Evolutionary conservation across 1,140 invertebrate genomes (phyloP).

Genomic region (Drosophila athabasca): DNA sequence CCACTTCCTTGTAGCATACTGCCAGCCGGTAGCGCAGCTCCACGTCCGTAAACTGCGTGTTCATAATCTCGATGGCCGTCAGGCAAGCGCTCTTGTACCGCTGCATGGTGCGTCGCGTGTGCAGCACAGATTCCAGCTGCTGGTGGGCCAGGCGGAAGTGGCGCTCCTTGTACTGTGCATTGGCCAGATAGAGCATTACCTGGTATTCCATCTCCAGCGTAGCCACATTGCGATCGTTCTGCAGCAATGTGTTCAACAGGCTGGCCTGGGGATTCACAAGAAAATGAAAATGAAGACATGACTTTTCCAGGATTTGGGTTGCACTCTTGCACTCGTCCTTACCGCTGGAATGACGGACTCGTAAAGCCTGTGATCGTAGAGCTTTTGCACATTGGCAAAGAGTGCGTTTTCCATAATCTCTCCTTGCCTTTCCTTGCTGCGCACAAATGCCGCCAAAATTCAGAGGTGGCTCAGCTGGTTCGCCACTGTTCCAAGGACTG

Average conservation of each 20-base stretch:
- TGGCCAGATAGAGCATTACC: conserved; percentile 58
- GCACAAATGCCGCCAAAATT: too few species aligned
- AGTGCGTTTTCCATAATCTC: conserved; percentile 66
- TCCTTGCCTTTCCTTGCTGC: too few species aligned
- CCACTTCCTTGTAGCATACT: conserved; percentile 87
- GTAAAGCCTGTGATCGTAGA: conserved; percentile 75
- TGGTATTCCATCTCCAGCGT: conserved; percentile 77
- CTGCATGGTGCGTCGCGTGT: conserved; percentile 56
- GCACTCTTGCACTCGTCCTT: conserved; percentile 7
- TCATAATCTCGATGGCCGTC: conserved; percentile 59
- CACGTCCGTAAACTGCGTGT: conserved; percentile 85
- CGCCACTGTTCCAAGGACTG: too few species aligned
- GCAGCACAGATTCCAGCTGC: conserved; percentile 51
- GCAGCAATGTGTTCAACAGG: conserved; percentile 59
- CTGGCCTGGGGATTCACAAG: conserved; percentile 47
- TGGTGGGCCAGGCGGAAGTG: conserved; percentile 50
- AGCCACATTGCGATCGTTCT: conserved; percentile 69
- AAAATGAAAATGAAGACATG: neutral
- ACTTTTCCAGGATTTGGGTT: neutral
- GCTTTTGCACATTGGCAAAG: conserved; percentile 70
- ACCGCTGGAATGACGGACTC: conserved; percentile 71
- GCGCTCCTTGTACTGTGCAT: conserved; percentile 59
- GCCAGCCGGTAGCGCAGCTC: conserved; percentile 90
- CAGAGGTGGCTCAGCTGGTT: too few species aligned
- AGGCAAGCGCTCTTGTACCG: conserved; percentile 60